Percentiles rank a stretch among this genome's conserved stretches.
These are phyloP conservation scores for Phortica variegata DNA, from an alignment of 1,140 invertebrate species.

Conservation along the genomic window DNA sequence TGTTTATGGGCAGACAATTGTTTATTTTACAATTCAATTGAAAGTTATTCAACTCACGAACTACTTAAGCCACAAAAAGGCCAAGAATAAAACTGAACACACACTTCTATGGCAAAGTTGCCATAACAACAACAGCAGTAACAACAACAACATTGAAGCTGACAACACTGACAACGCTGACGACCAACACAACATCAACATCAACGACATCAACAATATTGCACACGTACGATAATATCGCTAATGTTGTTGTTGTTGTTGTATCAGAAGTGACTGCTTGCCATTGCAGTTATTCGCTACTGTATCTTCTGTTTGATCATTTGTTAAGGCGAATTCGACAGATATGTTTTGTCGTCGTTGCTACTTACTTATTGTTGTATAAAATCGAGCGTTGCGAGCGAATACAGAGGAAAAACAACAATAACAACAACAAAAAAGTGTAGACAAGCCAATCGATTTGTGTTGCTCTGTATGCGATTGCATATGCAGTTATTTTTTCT, in stretches of 20 bases:
- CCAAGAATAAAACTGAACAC: not conserved
- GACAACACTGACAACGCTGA: too few species aligned
- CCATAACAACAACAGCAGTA: not conserved
- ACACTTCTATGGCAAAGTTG: not conserved
- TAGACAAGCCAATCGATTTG: conserved; percentile 47
- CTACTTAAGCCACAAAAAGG: conserved; percentile 45
- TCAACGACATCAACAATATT: conserved; percentile 28
- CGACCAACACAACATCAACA: conserved; percentile 10
- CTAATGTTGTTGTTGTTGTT: conserved; percentile 6
- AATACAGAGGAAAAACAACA: conserved; percentile 20
- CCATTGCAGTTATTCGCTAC: conserved; percentile 29
- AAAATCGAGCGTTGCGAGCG: too few species aligned
- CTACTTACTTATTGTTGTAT: too few species aligned
- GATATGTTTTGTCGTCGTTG: conserved; percentile 38
- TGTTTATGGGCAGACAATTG: conserved; percentile 29
- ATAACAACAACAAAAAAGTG: conserved; percentile 6
- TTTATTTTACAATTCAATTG: conserved; percentile 56
- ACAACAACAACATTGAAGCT: conserved; percentile 10
- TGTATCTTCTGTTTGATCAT: conserved; percentile 49
- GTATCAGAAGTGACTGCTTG: not conserved
- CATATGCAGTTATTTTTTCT: conserved; percentile 28
- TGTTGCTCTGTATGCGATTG: conserved; percentile 38
- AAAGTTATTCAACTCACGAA: conserved; percentile 56
- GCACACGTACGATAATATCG: conserved; percentile 35
- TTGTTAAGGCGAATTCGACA: conserved; percentile 43